Base-by-base conservation (phyloP, 2,888 invertebrate species). In the Rhabditoides inermis region DNA sequence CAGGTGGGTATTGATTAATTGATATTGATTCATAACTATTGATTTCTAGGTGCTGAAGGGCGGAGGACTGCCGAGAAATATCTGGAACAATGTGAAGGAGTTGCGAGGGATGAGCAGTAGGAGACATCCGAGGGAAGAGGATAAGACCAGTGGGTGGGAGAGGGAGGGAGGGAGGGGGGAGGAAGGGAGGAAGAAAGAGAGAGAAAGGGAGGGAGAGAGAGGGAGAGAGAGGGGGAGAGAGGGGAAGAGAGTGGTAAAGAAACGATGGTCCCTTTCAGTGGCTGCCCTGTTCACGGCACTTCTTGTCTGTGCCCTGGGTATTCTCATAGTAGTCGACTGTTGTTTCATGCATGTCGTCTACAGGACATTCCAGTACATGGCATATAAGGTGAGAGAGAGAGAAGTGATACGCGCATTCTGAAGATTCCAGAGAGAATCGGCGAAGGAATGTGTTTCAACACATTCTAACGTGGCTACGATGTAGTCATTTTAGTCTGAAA, bases 261-360 rank as follows among this genome's bases (percentile, higher is more conserved):
- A 36, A 36, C 22, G 20, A 7, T 22, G 12, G 10, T 40, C 18
- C 37, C 35, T 62, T 62, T 57, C 61, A 56, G 61, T 53, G 1
- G 60, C 62, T 40, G 87, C 91, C 28, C 73, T 79, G 7, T 84
- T 88, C 0, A 53, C 58, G 84, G 52, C 86, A 22, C 90, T 94
- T 86, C 82, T 92, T 36, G 78, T 90, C 15, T 80, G 92, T 41
- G 89, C 91, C 0, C 85, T 63, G 50, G 90, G 91, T 1, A 88
- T 90, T 74, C 49, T 70, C 28, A 32, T 68, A 45, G 49, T 57
- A 45, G 53, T 57, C 54, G 56, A 61, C 7, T 63, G 60, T 45
- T 39, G 60, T 22, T 65, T 65, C 46, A 35, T 65, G 7, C 65
- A 65, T 35, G 52, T 65, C 15, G 63, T 60, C 42, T 64, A 61